Evolutionary conservation across 2,888 invertebrate species (phyloP), one percentile per base, ranked within the genome.

Genomic region (Sinodicranocentrus sp.): DNA sequence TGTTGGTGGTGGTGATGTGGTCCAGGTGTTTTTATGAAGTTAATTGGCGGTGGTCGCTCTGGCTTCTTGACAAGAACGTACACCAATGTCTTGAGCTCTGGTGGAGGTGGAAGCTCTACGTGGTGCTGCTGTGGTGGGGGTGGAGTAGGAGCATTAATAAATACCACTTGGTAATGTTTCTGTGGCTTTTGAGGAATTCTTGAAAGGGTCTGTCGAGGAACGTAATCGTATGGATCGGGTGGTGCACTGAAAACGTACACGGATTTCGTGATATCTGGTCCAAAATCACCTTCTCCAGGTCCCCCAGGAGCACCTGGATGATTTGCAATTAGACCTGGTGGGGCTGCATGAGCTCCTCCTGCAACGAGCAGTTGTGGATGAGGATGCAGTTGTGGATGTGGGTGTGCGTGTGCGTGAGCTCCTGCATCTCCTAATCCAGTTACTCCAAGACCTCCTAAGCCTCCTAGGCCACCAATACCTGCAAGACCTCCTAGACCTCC

Each of bases 1-100:
- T 96, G 96, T 82, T 96, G 96, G 92, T 96, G 96, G n/a, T n/a
- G n/a, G n/a, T n/a, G n/a, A 90, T 95, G 94, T 86, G 95, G 96
- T 90, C 94, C 94, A 0, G 94, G 93, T 10, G 94, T 92, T n/a
- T 94, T 94, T 61, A 95, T 95, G 89, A 96, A 93, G 89, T 93
- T 92, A 91, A 96, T 94, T 44, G 86, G 83, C 23, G 83, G 83
- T 15, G 73, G 57, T 13, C 84, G 72, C 77, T 87, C 84, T 15
- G 87, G 85, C 48, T 87, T 87, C 63, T 87, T 85, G 26, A 88
- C 82, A 15, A 88, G 73, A 25, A 88, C 87, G 75, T 88, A 88
- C 10, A 88, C 86, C 19, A 87, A 61, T 5, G 83, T 83, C 52
- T 85, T 85, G 1, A 77, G 26, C 48, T 88, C 87, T 8, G 87